Conservation (phyloP, 2,888 invertebrate species). For the Agrotis segetum region DNA sequence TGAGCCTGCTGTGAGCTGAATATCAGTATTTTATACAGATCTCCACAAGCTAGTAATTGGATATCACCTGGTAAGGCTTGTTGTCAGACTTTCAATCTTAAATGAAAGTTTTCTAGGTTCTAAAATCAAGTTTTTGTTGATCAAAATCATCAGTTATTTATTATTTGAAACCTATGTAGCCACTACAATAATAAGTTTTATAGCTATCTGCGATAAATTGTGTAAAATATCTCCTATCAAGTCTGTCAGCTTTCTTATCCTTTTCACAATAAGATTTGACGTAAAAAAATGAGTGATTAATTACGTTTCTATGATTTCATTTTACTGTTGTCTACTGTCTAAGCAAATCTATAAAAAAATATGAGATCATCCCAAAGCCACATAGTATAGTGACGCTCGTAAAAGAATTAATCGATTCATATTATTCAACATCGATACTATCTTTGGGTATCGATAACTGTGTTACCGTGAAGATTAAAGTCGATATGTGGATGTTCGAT, state of each 20-base stretch:
- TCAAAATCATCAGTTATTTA: constrained; percentile 6
- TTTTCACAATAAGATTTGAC: constrained; percentile 46
- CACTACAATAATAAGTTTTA: constrained; percentile 8
- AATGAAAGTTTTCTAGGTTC: not conserved
- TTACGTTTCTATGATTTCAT: constrained; percentile 60
- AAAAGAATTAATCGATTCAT: constrained; percentile 48
- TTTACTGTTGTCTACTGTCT: constrained; percentile 58
- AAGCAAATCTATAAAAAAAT: constrained; percentile 55
- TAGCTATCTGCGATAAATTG: constrained; percentile 22
- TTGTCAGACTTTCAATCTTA: too few species aligned
- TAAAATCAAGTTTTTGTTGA: constrained; percentile 3
- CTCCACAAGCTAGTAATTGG: too few species aligned
- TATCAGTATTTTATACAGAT: too few species aligned
- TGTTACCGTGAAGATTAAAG: constrained; percentile 48
- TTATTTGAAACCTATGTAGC: not conserved
- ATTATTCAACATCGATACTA: constrained; percentile 55
- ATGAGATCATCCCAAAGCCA: constrained; percentile 53
- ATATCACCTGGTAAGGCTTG: too few species aligned
- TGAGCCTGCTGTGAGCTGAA: too few species aligned
- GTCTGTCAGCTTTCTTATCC: constrained; percentile 44
- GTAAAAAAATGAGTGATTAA: constrained; percentile 62
- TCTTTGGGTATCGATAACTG: constrained; percentile 49
- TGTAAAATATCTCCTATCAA: constrained; percentile 37
- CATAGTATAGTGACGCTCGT: constrained; percentile 37
- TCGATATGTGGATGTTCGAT: constrained; percentile 37